phyloP scores from a whole-genome alignment of 1,140 invertebrate genomes.

The Stegodyphus mimosarum region DNA sequence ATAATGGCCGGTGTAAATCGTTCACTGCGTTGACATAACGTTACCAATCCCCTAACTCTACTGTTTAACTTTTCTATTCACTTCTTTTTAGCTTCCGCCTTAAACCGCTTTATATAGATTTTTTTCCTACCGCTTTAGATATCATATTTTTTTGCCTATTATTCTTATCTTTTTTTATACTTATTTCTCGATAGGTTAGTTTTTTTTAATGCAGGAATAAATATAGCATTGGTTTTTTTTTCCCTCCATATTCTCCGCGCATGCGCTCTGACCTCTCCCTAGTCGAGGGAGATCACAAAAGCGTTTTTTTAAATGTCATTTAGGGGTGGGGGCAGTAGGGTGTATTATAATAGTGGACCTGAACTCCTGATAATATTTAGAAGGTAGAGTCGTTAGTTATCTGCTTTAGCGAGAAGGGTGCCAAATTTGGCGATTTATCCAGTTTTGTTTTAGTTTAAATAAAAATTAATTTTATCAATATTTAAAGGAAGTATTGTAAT shows the following conservation, averaged over 20 bases:
- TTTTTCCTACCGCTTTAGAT: conserved; percentile 35
- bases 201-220: conserved; percentile 56
- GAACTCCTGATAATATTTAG: conserved; percentile 43
- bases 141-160: conserved; percentile 51
- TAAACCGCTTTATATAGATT: conserved; percentile 57
- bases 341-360: conserved; percentile 28
- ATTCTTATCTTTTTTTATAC: conserved; percentile 41
- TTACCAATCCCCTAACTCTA: conserved; percentile 55
- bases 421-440: too few relatives aligned
- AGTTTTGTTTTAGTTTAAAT: too few relatives aligned
- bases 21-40: conserved; percentile 58
- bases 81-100: conserved; percentile 53
- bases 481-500: too few relatives aligned
- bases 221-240: conserved; percentile 45
- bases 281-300: conserved; percentile 30
- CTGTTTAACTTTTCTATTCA: conserved; percentile 56
- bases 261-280: conserved; percentile 55
- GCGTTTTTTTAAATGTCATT: conserved; percentile 42
- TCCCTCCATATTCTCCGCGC: conserved; percentile 19
- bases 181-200: conserved; percentile 35
- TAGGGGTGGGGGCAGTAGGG: not conserved
- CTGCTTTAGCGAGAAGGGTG: not conserved
- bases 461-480: too few relatives aligned
- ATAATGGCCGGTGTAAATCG: conserved; percentile 57
- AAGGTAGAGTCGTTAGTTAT: conserved; percentile 54